Conservation (phyloP, 2,113 vertebrate genomes). For the Xiphophorus couchianus region DNA sequence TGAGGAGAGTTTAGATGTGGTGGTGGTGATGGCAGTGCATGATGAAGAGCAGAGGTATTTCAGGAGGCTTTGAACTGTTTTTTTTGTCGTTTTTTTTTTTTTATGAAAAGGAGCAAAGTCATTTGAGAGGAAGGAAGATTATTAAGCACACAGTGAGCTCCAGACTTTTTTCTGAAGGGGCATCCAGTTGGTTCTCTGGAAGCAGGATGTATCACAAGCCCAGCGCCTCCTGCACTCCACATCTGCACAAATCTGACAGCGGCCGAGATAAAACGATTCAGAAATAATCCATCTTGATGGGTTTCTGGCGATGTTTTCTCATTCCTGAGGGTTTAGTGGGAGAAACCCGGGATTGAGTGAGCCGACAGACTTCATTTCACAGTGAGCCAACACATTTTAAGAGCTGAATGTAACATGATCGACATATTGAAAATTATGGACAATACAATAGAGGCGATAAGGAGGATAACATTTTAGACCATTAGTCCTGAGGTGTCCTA, state of each 20-base stretch:
- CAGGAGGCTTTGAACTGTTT: neutral
- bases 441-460: neutral
- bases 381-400: neutral
- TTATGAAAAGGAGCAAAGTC: neutral
- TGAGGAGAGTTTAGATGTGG: conserved; percentile 31
- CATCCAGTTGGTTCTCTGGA: neutral
- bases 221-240: neutral
- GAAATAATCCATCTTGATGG: neutral
- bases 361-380: neutral
- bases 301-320: neutral
- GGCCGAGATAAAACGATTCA: neutral
- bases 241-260: neutral
- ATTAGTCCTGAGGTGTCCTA: no score
- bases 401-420: neutral
- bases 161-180: neutral
- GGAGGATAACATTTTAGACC: no score
- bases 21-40: conserved; percentile 11
- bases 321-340: neutral
- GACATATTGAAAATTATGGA: neutral
- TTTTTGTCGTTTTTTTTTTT: neutral
- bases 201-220: neutral
- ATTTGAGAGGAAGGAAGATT: conserved; percentile 5
- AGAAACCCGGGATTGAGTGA: neutral
- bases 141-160: neutral
- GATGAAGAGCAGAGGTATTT: conserved; percentile 22